Evolutionary conservation across 2,888 invertebrate species (phyloP).

Genomic region (Latrodectus hesperus): DNA sequence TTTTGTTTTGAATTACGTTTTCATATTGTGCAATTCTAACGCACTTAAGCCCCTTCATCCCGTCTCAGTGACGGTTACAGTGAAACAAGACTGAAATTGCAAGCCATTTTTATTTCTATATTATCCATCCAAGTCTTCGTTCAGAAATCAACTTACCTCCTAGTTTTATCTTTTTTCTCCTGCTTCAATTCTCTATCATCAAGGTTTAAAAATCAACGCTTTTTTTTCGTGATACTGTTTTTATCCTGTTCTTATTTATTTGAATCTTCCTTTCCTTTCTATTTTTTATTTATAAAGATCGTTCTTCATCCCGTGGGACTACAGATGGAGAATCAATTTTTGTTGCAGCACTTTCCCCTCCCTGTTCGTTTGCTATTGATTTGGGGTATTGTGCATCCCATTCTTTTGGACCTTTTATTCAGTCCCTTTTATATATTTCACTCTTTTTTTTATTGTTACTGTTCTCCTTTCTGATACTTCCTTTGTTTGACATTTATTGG

Average conservation of each 20-base stretch:
- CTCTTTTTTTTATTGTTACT: not conserved
- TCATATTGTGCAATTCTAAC: too few species aligned
- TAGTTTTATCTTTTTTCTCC: constrained; percentile 4
- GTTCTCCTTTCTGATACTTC: not conserved
- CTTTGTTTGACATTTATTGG: not conserved
- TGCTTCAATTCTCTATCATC: not conserved
- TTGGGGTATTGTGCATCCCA: constrained; percentile 34
- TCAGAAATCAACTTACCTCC: too few species aligned
- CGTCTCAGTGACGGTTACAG: too few species aligned
- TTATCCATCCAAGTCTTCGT: too few species aligned
- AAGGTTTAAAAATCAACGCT: constrained; percentile 27
- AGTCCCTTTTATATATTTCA: constrained; percentile 16
- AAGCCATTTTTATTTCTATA: too few species aligned
- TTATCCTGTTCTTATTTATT: constrained; percentile 16
- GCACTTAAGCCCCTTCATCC: too few species aligned
- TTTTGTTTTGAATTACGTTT: too few species aligned
- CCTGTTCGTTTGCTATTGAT: constrained; percentile 36
- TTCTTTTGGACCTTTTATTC: constrained; percentile 38
- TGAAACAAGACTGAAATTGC: too few species aligned
- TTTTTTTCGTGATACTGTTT: constrained; percentile 25
- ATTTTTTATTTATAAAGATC: constrained; percentile 45
- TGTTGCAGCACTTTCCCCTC: constrained; percentile 3
- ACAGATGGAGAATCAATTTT: constrained; percentile 60
- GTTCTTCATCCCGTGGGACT: constrained; percentile 38
- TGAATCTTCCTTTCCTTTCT: constrained; percentile 3